Percentiles rank a stretch among this genome's conserved stretches.
Conservation (phyloP, 2,113 vertebrate genomes). For the Trachemys scripta region DNA sequence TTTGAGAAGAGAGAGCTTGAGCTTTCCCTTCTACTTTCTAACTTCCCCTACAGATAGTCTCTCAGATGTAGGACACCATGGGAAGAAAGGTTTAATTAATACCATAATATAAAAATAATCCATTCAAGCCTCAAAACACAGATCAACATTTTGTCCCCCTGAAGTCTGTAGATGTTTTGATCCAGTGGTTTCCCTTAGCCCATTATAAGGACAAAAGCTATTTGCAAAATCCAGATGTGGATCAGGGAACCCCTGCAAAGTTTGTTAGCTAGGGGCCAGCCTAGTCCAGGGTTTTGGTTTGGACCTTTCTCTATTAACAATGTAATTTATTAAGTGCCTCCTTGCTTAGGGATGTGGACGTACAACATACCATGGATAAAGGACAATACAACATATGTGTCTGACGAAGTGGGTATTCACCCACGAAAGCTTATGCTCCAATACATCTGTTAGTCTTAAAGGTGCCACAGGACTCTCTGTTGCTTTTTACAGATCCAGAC, state of each 20-base stretch:
- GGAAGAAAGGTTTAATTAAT: background rate
- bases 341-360: background rate
- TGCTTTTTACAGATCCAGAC: too few relatives aligned
- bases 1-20: background rate
- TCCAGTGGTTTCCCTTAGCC: background rate
- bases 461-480: too few relatives aligned
- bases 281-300: background rate
- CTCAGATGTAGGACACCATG: background rate
- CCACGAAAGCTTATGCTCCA: too few relatives aligned
- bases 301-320: background rate
- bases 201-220: background rate
- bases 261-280: background rate
- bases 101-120: background rate
- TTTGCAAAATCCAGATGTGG: background rate
- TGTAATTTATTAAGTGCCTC: background rate
- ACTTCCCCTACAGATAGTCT: background rate
- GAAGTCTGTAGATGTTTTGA: background rate
- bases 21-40: background rate
- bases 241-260: background rate
- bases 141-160: background rate
- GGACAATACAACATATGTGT: background rate
- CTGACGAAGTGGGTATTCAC: too few relatives aligned
- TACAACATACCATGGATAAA: background rate
- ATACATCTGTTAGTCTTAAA: too few relatives aligned
- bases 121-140: background rate